phyloP scores from a whole-genome alignment of 2,113 vertebrate species.

The Triplophysa rosa region DNA sequence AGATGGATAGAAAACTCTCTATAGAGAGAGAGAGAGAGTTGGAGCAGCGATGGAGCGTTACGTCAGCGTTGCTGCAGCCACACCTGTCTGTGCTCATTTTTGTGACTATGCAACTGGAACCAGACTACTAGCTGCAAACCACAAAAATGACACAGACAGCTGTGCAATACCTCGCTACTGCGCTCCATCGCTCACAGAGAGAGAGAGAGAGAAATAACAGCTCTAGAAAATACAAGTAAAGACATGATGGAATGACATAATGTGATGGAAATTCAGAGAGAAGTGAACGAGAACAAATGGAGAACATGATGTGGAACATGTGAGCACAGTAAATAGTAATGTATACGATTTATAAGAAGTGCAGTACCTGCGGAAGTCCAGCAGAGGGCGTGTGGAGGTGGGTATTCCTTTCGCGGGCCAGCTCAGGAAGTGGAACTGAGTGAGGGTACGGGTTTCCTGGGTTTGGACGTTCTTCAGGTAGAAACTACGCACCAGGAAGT shows the following conservation, averaged over 20 bases:
- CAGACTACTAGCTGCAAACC: constrained; percentile 60
- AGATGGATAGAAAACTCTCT: constrained; percentile 17
- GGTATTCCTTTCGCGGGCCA: constrained; percentile 96
- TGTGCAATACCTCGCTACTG: constrained; percentile 53
- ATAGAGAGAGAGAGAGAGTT: neutral
- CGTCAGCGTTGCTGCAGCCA: constrained; percentile 56
- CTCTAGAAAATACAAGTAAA: neutral
- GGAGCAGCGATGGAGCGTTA: constrained; percentile 54
- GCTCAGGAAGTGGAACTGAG: constrained; percentile 99
- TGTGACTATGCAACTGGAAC: constrained; percentile 60
- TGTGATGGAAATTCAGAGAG: neutral
- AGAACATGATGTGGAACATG: constrained; percentile 1
- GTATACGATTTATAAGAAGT: too few species aligned
- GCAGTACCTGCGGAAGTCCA: constrained; percentile 94
- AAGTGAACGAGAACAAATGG: neutral
- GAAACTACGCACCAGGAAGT: constrained; percentile 97
- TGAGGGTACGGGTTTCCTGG: constrained; percentile 94
- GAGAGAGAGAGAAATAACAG: constrained; percentile 9
- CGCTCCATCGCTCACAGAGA: constrained; percentile 51
- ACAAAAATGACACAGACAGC: constrained; percentile 60
- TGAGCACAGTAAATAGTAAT: neutral
- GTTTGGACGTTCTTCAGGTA: constrained; percentile 98
- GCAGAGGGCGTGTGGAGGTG: constrained; percentile 88
- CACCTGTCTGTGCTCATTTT: constrained; percentile 59
- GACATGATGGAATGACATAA: neutral